These are phyloP conservation scores for Germaria angustata DNA, from an alignment of 2,888 invertebrate genomes.

Conservation along the genomic window DNA sequence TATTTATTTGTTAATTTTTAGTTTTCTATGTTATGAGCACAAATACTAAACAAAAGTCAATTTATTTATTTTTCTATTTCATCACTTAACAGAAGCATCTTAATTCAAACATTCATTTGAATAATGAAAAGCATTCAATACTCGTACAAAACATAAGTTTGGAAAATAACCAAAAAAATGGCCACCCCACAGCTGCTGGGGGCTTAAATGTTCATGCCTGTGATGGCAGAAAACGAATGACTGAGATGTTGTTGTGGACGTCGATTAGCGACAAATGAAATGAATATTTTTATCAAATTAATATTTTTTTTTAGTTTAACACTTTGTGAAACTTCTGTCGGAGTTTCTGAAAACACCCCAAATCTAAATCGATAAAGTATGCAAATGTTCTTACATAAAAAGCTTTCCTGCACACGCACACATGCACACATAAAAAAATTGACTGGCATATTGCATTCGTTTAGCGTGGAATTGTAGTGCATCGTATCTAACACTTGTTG, in stretches of 20 bases:
- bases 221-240: neutral
- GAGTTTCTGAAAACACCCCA: neutral
- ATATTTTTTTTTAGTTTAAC: slow-evolving; percentile 33
- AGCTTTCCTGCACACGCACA: neutral
- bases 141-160: neutral
- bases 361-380: slow-evolving; percentile 9
- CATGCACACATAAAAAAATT: neutral
- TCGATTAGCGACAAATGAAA: slow-evolving; percentile 21
- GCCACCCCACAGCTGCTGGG: neutral
- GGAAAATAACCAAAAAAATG: neutral
- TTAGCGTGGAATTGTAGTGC: neutral
- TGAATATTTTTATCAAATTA: neutral
- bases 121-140: neutral
- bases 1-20: slow-evolving; percentile 37
- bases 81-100: slow-evolving; percentile 15
- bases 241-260: slow-evolving; percentile 34
- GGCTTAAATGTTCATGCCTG: slow-evolving; percentile 5
- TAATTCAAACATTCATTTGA: neutral
- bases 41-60: too few species aligned
- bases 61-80: neutral
- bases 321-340: slow-evolving; percentile 9
- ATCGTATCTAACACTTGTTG: slow-evolving; percentile 49
- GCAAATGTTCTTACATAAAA: neutral
- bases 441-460: neutral
- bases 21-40: slow-evolving; percentile 12